Evolutionary conservation across 2,113 vertebrate species (phyloP).

Genomic region (Myiagra hebetior): DNA sequence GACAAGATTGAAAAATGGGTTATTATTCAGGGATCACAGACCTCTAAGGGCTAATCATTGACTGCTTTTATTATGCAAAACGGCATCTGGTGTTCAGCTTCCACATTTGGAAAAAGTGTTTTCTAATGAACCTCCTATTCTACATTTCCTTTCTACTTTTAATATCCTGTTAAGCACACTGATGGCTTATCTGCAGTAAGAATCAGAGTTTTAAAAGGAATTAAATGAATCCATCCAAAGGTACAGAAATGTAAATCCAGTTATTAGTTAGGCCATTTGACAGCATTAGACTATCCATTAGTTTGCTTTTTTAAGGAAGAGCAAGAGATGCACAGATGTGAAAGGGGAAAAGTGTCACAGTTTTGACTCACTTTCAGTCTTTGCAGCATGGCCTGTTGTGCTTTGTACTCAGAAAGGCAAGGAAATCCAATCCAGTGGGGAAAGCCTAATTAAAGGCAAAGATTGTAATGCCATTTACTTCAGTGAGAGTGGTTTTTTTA

Average conservation of each 20-base stretch:
- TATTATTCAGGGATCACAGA: constrained; percentile 53
- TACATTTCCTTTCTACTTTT: constrained; percentile 21
- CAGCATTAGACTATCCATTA: not conserved
- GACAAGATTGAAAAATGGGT: constrained; percentile 24
- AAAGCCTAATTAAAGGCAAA: not conserved
- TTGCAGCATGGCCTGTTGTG: not conserved
- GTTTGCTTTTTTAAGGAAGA: not conserved
- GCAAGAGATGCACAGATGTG: not conserved
- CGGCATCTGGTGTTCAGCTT: constrained; percentile 55
- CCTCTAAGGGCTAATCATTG: constrained; percentile 39
- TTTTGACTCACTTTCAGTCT: not conserved
- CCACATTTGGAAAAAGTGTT: constrained; percentile 29
- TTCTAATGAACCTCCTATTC: constrained; percentile 53
- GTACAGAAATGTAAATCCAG: constrained; percentile 38
- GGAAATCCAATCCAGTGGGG: not conserved
- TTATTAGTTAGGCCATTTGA: not conserved
- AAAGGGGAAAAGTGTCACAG: not conserved
- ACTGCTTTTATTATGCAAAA: constrained; percentile 64
- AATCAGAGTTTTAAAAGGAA: constrained; percentile 34
- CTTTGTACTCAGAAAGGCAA: not conserved
- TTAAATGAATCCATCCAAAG: not conserved
- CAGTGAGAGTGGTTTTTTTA: not conserved
- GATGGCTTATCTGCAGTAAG: constrained; percentile 3
- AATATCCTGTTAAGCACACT: constrained; percentile 35
- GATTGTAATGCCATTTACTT: not conserved